A percentile compares a stretch with the other conserved stretches of the same genome.
phyloP scores from a whole-genome alignment of 2,113 vertebrate genomes.

The Triplophysa siluroides region DNA sequence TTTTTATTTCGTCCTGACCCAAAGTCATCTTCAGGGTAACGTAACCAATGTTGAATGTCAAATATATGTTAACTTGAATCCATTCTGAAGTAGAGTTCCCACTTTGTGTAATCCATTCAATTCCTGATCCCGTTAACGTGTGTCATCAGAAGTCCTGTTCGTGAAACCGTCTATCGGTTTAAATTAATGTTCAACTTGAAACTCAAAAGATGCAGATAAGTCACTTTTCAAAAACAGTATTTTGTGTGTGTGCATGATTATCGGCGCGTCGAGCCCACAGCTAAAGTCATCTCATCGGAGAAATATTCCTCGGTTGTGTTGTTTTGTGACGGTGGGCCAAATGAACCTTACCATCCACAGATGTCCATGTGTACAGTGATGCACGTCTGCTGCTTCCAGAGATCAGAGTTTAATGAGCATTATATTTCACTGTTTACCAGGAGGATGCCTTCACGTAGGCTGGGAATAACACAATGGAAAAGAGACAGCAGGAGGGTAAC shows the following conservation, averaged over 20 bases:
- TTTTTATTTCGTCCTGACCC: too few relatives aligned
- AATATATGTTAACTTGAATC: too few relatives aligned
- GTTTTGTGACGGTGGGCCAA: slow-evolving; percentile 42
- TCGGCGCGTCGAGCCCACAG: background rate
- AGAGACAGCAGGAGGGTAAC: background rate
- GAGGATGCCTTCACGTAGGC: slow-evolving; percentile 56
- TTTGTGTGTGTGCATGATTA: background rate
- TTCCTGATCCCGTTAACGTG: too few relatives aligned
- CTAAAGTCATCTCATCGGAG: slow-evolving; percentile 34
- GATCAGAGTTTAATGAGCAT: slow-evolving; percentile 66
- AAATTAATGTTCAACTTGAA: too few relatives aligned
- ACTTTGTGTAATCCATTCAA: too few relatives aligned
- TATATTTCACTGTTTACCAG: slow-evolving; percentile 64
- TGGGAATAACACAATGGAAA: slow-evolving; percentile 54
- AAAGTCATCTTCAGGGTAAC: too few relatives aligned
- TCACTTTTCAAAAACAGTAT: background rate
- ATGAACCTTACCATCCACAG: slow-evolving; percentile 49
- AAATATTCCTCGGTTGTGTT: slow-evolving; percentile 40
- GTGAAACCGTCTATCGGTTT: too few relatives aligned
- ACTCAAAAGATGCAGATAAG: background rate
- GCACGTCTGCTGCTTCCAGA: slow-evolving; percentile 55
- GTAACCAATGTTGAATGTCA: too few relatives aligned
- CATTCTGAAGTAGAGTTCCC: too few relatives aligned
- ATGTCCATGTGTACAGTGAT: slow-evolving; percentile 49
- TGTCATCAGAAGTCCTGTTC: too few relatives aligned